Conservation (phyloP, 2,113 vertebrate genomes). For the Oncorhynchus keta region DNA sequence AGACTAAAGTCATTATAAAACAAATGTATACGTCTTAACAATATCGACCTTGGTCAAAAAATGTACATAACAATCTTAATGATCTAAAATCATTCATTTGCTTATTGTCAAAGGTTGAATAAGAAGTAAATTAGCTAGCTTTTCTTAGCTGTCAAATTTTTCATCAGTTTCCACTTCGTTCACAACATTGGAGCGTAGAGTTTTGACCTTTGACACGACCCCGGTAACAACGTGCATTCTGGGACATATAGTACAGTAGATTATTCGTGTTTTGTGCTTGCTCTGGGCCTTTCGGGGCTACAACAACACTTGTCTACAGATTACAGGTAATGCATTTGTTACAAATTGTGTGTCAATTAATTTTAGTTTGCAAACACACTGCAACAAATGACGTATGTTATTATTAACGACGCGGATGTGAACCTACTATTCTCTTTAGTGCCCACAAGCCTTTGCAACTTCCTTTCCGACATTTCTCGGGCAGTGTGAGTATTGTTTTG, state of each 20-base stretch:
- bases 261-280: too few species aligned
- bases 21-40: neutral
- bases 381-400: neutral
- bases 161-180: constrained; percentile 30
- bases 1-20: constrained; percentile 12
- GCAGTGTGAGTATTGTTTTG: constrained; percentile 51
- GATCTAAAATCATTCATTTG: neutral
- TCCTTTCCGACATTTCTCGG: constrained; percentile 66
- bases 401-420: constrained; percentile 68
- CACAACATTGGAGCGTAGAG: neutral
- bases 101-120: neutral
- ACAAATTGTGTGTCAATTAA: neutral
- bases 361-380: neutral
- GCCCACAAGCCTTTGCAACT: constrained; percentile 55
- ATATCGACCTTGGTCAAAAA: neutral
- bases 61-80: neutral
- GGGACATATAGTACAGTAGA: constrained; percentile 51
- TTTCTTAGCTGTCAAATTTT: neutral
- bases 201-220: neutral
- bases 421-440: neutral
- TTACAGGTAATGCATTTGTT: neutral
- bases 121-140: neutral
- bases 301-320: neutral
- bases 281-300: neutral
- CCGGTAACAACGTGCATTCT: constrained; percentile 31